Evolutionary conservation across 2,797 vertebrate species (phyloP), one percentile per base, ranked within the genome.

Genomic region (Pseudochaenichthys georgianus): DNA sequence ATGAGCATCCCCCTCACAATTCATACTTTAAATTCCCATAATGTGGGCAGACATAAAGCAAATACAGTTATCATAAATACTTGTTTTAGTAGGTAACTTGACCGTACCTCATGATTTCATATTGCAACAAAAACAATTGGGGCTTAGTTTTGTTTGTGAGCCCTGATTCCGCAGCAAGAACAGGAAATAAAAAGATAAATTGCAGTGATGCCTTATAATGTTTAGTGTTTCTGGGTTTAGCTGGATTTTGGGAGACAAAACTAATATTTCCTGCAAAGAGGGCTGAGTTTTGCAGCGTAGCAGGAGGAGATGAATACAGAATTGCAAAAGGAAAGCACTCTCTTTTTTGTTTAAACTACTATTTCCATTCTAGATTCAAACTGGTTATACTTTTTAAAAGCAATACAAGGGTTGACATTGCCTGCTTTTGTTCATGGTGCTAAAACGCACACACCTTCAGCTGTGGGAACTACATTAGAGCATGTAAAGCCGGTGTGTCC

Each of bases 361-460:
- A 21, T 60, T 61, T 11, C 15, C 2, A 0, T 17, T 28, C 43
- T 16, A 19, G 51, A 75, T 72, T 21, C 50, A 46, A 38, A 31
- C 53, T 28, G 17, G 10, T 17, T 28, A 63, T 19, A 67, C 57
- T 73, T 75, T 52, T 12, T 16, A 68, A 71, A 74, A 70, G 12
- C 12, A 31, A 23, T 55, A 47, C 28, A 64, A 57, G 48, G 61
- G 61, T 5, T 66, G 13, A 17, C 34, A 13, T 53, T 52, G 13
- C 19, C 51, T 61, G 19, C 69, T 77, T 81, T 81, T 82, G 82
- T 82, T 87, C 84, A 0, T 65, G 71, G 81, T 83, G 70, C 75
- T 82, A 15, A 80, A 80, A 53, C 19, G 16, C 23, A 41, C 23
- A 13, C 63, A 8, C 19, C 0, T 9, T 42, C 34, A 28, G 10